Evolutionary conservation across 2,888 invertebrate genomes (phyloP).

Genomic region (Drosophila kokeensis): DNA sequence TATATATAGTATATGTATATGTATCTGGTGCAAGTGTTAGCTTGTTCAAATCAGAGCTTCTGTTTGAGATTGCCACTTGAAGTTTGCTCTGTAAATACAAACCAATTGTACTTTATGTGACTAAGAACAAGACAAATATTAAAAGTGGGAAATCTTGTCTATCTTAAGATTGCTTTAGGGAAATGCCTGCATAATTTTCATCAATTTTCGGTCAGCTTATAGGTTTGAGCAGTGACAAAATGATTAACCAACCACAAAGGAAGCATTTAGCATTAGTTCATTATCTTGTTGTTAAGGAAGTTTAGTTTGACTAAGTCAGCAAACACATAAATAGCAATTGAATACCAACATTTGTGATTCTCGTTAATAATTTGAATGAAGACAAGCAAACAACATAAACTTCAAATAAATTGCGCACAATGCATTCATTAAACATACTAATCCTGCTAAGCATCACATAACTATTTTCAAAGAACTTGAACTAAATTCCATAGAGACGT

Average conservation of each 20-base stretch:
- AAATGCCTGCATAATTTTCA: background rate
- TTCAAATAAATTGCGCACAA: no score
- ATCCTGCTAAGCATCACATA: background rate
- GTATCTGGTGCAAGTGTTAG: background rate
- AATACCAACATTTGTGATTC: background rate
- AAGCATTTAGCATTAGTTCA: background rate
- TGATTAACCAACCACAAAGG: background rate
- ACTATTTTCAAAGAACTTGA: background rate
- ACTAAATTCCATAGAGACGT: conserved; percentile 7
- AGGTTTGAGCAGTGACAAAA: background rate
- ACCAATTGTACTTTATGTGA: background rate
- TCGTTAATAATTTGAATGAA: background rate
- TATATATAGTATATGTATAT: background rate
- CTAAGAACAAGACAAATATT: background rate
- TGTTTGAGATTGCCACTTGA: conserved; percentile 26
- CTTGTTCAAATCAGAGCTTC: conserved; percentile 4
- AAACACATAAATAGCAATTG: background rate
- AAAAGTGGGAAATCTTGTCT: no score
- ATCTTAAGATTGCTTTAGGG: no score
- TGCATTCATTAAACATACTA: background rate
- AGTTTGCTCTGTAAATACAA: background rate
- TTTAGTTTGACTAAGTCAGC: background rate
- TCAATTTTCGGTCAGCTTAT: background rate
- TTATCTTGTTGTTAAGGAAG: no score
- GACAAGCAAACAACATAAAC: background rate